phyloP scores from a whole-genome alignment of 2,888 invertebrate genomes.

The Agonopterix arenella region DNA sequence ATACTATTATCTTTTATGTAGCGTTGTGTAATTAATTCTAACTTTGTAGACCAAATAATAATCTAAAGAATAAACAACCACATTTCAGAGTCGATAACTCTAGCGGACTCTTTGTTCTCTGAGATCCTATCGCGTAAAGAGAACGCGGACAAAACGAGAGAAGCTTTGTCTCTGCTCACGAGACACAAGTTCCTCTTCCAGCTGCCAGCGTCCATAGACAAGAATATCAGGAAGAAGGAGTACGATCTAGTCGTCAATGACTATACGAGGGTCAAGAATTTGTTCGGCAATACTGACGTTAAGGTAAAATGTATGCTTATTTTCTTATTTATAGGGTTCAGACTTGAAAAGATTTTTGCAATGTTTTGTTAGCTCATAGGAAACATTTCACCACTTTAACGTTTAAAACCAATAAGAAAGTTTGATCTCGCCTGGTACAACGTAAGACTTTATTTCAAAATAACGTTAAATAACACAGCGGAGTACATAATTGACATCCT shows the following conservation, averaged over 20 bases:
- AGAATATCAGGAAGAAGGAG: constrained; percentile 94
- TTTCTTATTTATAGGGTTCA: too few relatives aligned
- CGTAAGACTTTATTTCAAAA: too few relatives aligned
- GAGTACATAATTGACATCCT: too few relatives aligned
- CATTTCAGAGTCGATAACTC: constrained; percentile 87
- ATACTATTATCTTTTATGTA: too few relatives aligned
- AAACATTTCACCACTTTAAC: too few relatives aligned
- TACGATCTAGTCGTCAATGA: constrained; percentile 99
- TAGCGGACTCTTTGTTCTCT: constrained; percentile 95
- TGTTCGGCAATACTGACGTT: constrained; percentile 96
- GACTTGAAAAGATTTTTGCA: too few relatives aligned
- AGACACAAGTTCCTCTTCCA: constrained; percentile 97
- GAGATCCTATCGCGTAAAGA: constrained; percentile 95
- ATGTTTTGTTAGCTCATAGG: too few relatives aligned
- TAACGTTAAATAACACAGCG: too few relatives aligned
- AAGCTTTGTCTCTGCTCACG: constrained; percentile 93
- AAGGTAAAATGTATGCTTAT: constrained; percentile 59
- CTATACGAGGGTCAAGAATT: constrained; percentile 95
- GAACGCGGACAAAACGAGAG: constrained; percentile 96
- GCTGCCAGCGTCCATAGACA: constrained; percentile 94
- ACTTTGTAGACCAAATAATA: not conserved
- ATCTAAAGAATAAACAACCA: not conserved
- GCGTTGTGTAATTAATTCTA: too few relatives aligned
- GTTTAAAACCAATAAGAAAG: too few relatives aligned
- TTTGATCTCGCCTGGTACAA: too few relatives aligned